These are phyloP conservation scores for Holotrichia oblita DNA, from an alignment of 1,140 invertebrate species.

Conservation along the genomic window DNA sequence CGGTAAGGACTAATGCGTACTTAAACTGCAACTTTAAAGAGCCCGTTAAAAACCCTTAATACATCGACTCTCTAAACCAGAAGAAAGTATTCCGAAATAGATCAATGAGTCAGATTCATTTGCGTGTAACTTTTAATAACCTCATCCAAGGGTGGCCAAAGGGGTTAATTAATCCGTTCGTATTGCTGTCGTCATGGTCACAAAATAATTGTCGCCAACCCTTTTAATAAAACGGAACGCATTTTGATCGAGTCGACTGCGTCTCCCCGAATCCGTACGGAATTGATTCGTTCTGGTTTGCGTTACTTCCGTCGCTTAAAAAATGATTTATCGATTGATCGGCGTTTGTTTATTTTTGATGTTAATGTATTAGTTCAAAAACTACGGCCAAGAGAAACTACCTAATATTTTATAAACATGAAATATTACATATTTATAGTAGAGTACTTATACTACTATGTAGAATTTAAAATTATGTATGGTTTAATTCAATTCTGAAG, in stretches of 20 bases:
- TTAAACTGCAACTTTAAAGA: background rate
- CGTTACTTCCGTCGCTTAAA: conserved; percentile 35
- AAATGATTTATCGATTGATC: conserved; percentile 39
- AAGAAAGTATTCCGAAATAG: conserved; percentile 37
- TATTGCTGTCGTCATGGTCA: conserved; percentile 55
- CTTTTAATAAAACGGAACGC: conserved; percentile 45
- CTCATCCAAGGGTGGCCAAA: conserved; percentile 51
- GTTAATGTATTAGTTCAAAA: conserved; percentile 8
- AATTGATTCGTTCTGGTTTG: conserved; percentile 45
- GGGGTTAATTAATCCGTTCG: conserved; percentile 57
- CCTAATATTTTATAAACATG: background rate
- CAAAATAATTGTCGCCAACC: conserved; percentile 55
- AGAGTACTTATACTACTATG: too few relatives aligned
- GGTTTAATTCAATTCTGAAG: too few relatives aligned
- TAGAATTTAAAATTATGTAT: too few relatives aligned
- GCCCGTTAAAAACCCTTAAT: conserved; percentile 31
- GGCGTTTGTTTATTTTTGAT: conserved; percentile 9
- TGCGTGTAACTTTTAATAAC: conserved; percentile 59
- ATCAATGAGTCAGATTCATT: conserved; percentile 56
- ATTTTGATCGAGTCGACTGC: conserved; percentile 43
- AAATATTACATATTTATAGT: too few relatives aligned
- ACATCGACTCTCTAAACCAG: background rate
- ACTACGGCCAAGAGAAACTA: background rate
- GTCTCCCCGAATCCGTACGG: conserved; percentile 37
- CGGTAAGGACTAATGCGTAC: too few relatives aligned